A percentile compares a stretch with the other conserved stretches of the same genome.
Evolutionary conservation across 2,888 invertebrate genomes (phyloP).

Genomic region (Leptopterna dolabrata): DNA sequence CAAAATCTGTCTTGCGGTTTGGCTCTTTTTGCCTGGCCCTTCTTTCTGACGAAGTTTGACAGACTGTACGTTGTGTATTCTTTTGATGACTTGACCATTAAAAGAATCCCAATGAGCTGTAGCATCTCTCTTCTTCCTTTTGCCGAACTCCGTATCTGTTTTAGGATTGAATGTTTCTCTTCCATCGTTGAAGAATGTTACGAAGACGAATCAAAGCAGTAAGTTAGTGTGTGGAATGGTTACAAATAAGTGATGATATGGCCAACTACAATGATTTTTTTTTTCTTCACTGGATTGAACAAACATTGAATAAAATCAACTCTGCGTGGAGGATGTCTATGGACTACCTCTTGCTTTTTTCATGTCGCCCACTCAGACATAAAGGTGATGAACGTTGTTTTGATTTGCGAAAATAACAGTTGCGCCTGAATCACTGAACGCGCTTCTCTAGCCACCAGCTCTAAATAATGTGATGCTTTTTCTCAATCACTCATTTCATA

Average conservation of each 20-base stretch:
- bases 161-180: slow-evolving; percentile 26
- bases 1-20: no score
- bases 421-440: neutral
- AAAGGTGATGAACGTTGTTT: neutral
- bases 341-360: no score
- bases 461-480: neutral
- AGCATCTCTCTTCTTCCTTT: neutral
- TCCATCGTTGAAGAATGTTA: slow-evolving; percentile 8
- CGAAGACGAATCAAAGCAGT: slow-evolving; percentile 22
- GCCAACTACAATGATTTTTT: neutral
- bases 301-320: no score
- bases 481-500: neutral
- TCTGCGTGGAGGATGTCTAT: no score
- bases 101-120: no score
- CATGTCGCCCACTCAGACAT: no score
- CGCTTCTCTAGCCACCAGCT: neutral
- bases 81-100: no score
- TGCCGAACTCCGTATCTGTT: neutral
- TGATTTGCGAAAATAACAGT: neutral
- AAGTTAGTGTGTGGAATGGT: slow-evolving; percentile 15
- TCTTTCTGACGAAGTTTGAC: no score
- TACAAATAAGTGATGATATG: neutral
- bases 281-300: neutral
- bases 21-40: no score
- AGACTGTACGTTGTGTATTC: no score